Evolutionary conservation across 2,113 vertebrate species (phyloP).

Genomic region (Perognathus longimembris): DNA sequence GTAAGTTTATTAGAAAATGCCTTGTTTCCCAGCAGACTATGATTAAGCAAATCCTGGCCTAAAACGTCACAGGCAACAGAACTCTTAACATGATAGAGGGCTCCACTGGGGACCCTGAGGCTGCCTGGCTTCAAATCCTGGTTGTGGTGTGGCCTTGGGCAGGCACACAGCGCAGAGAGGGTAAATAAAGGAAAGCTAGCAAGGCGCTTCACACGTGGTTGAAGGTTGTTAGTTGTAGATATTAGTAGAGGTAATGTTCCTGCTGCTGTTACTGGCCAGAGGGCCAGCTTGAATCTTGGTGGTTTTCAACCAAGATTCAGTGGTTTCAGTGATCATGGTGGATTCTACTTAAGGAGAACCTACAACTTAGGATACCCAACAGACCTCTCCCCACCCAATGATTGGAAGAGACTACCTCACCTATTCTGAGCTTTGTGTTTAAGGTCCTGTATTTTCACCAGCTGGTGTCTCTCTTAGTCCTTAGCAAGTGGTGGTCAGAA

Average conservation of each 20-base stretch:
- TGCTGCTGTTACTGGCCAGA: not conserved
- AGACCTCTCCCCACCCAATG: not conserved
- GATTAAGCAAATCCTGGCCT: not conserved
- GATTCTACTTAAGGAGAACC: no score
- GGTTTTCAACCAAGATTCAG: no score
- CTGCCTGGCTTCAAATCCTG: not conserved
- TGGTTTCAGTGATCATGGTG: no score
- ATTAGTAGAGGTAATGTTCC: not conserved
- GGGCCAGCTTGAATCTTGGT: no score
- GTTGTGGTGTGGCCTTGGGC: not conserved
- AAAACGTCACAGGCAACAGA: not conserved
- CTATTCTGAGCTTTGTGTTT: not conserved
- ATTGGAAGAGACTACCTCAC: no score
- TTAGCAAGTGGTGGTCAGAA: not conserved
- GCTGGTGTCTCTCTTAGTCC: not conserved
- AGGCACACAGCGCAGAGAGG: not conserved
- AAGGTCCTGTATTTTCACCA: no score
- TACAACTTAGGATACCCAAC: not conserved
- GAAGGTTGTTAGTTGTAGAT: not conserved
- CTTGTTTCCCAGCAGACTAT: not conserved
- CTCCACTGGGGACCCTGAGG: not conserved
- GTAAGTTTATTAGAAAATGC: not conserved
- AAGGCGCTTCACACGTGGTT: not conserved
- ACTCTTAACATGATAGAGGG: not conserved
- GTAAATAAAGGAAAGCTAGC: not conserved